Evolutionary conservation across 2,113 vertebrate genomes (phyloP).

Genomic region (Egretta garzetta): DNA sequence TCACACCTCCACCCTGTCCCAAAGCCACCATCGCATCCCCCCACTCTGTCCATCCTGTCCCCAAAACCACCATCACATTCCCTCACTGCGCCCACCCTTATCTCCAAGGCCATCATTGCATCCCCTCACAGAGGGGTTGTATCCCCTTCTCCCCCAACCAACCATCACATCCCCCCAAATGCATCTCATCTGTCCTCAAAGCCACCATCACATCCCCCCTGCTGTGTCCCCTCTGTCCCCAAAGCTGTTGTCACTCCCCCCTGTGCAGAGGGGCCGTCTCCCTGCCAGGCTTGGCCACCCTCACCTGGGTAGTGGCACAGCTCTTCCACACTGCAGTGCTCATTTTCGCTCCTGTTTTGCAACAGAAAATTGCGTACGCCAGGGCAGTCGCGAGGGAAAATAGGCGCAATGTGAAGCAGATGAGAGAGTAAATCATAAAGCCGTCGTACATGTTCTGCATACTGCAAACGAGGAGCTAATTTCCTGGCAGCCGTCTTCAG

Average conservation of each 20-base stretch:
- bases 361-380: not conserved
- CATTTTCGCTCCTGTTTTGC: slow-evolving; percentile 32
- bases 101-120: not conserved
- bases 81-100: too few relatives aligned
- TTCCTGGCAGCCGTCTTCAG: slow-evolving; percentile 3
- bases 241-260: not conserved
- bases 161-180: not conserved
- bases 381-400: not conserved
- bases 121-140: too few relatives aligned
- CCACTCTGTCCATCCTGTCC: not conserved
- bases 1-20: not conserved
- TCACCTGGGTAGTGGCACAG: slow-evolving; percentile 1
- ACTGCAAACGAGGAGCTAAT: slow-evolving; percentile 25
- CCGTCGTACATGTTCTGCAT: slow-evolving; percentile 7
- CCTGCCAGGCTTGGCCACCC: not conserved
- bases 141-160: not conserved
- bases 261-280: rapidly evolving
- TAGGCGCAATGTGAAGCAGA: slow-evolving; percentile 11
- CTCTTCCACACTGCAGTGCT: not conserved
- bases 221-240: too few relatives aligned
- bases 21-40: not conserved
- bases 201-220: not conserved
- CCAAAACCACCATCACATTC: not conserved
- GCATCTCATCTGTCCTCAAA: too few relatives aligned
- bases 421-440: slow-evolving; percentile 31